A percentile compares a stretch with the other conserved stretches of the same genome.
phyloP scores from a whole-genome alignment of 2,888 invertebrate genomes.

The Ryuthela nishihirai region DNA sequence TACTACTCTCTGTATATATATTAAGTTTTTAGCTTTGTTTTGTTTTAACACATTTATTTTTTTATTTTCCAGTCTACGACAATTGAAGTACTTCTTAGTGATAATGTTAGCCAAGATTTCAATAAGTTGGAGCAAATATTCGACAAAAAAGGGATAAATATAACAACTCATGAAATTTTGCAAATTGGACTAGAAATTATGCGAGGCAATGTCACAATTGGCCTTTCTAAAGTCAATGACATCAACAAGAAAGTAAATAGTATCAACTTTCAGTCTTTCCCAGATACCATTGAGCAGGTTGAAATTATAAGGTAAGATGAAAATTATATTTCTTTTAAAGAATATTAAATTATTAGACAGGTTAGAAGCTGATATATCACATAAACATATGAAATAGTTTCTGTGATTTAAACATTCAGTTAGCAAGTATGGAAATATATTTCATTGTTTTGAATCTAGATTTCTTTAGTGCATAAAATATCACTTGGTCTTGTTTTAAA shows the following conservation, averaged over 20 bases:
- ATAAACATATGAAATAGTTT: too few species aligned
- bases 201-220: slow-evolving; percentile 37
- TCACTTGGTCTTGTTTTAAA: too few species aligned
- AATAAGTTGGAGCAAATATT: slow-evolving; percentile 24
- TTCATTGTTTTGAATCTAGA: too few species aligned
- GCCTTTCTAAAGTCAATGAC: slow-evolving; percentile 39
- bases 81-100: slow-evolving; percentile 37
- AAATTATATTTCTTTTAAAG: too few species aligned
- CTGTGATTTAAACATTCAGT: too few species aligned
- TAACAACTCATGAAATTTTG: slow-evolving; percentile 12
- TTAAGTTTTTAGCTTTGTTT: too few species aligned
- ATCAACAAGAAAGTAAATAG: slow-evolving; percentile 42
- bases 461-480: too few species aligned
- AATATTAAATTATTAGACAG: too few species aligned
- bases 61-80: slow-evolving; percentile 33
- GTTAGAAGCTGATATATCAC: too few species aligned
- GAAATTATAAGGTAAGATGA: slow-evolving; percentile 49
- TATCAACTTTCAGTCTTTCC: slow-evolving; percentile 35
- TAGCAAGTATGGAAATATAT: too few species aligned
- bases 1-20: too few species aligned
- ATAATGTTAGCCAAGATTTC: slow-evolving; percentile 39
- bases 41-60: too few species aligned
- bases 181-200: slow-evolving; percentile 36
- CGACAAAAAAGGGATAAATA: slow-evolving; percentile 6
- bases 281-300: slow-evolving; percentile 46